phyloP scores from a whole-genome alignment of 2,797 vertebrate genomes.

The Lacerta bilineata region DNA sequence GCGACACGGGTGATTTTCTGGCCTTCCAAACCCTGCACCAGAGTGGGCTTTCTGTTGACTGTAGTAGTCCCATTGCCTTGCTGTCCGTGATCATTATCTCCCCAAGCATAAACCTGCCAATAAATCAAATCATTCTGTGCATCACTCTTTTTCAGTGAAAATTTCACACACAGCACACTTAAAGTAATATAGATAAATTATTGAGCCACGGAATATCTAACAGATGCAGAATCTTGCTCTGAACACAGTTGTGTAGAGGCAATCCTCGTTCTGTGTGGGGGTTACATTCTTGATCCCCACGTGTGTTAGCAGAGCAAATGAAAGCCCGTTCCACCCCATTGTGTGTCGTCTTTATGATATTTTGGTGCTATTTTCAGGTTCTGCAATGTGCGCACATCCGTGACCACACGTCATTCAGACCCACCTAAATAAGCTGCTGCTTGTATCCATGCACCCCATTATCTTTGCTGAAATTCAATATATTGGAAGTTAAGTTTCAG shows the following conservation, averaged over 20 bases:
- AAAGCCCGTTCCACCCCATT: too few species aligned
- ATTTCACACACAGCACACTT: background rate
- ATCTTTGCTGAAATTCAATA: background rate
- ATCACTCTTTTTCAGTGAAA: slow-evolving; percentile 1
- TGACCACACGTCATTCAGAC: too few species aligned
- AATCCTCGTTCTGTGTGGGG: too few species aligned
- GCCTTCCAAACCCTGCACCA: slow-evolving; percentile 97
- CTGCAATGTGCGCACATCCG: too few species aligned
- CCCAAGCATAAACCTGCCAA: slow-evolving; percentile 94
- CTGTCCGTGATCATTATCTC: slow-evolving; percentile 98
- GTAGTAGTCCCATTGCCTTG: slow-evolving; percentile 99
- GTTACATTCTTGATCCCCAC: too few species aligned
- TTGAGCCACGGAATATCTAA: background rate
- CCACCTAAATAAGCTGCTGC: too few species aligned
- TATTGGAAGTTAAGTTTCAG: background rate
- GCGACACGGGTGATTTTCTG: slow-evolving; percentile 98
- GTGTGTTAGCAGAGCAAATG: too few species aligned
- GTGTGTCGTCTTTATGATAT: too few species aligned
- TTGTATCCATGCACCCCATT: background rate
- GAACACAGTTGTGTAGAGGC: background rate
- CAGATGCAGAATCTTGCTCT: background rate
- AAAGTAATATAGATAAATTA: too few species aligned
- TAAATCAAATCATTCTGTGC: slow-evolving; percentile 14
- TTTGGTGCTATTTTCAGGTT: too few species aligned
- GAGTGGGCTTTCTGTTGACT: slow-evolving; percentile 96